Evolutionary conservation across 2,797 vertebrate genomes (phyloP).

Genomic region (Sylvia borin): DNA sequence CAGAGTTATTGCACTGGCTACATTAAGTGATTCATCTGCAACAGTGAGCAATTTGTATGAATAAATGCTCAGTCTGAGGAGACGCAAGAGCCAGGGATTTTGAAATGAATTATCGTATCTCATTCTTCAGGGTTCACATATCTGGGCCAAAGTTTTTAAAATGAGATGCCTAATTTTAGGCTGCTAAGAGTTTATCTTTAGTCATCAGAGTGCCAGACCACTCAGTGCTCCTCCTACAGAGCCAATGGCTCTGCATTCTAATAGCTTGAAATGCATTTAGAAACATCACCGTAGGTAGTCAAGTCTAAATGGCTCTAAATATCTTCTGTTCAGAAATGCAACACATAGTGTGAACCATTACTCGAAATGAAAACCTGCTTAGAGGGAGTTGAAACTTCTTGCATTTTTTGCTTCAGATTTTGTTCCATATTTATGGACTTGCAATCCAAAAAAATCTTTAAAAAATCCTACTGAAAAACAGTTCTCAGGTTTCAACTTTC

Average conservation of each 20-base stretch:
- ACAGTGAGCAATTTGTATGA: constrained; percentile 29
- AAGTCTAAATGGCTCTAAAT: not conserved
- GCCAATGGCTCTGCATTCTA: not conserved
- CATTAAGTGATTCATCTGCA: constrained; percentile 40
- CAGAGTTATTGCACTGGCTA: constrained; percentile 20
- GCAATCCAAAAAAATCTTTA: not conserved
- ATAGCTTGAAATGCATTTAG: not conserved
- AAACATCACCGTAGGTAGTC: not conserved
- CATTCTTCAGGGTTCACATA: not conserved
- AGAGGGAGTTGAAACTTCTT: not conserved
- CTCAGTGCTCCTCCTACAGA: not conserved
- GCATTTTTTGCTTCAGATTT: not conserved
- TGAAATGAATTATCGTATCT: not conserved
- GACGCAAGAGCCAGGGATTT: not conserved
- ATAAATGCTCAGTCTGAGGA: constrained; percentile 14
- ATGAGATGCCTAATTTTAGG: not conserved
- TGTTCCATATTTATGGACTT: not conserved
- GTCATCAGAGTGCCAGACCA: not conserved
- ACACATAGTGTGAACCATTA: not conserved
- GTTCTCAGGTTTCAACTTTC: not conserved
- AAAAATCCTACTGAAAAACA: not conserved
- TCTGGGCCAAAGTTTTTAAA: constrained; percentile 17
- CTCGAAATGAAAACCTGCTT: not conserved
- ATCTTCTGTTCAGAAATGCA: not conserved
- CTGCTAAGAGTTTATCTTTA: constrained; percentile 20